phyloP scores from a whole-genome alignment of 2,888 invertebrate genomes.

The Ommatoiulus sabulosus region DNA sequence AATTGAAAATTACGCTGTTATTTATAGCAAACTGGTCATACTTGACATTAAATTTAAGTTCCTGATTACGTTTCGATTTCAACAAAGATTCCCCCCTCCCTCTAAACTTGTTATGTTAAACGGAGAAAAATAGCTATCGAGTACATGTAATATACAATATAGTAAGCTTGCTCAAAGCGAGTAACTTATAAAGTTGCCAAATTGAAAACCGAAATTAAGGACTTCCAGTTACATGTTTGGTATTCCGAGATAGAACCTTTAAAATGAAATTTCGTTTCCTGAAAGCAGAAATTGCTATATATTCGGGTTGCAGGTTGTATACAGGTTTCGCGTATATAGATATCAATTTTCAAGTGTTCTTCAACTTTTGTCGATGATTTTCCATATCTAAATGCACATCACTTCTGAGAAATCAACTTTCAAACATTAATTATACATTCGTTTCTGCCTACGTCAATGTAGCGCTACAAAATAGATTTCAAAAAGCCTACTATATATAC shows the following conservation, averaged over 20 bases:
- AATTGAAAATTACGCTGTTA: neutral
- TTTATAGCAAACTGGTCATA: neutral
- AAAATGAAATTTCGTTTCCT: slow-evolving; percentile 30
- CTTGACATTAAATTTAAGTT: neutral
- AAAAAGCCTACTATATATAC: neutral
- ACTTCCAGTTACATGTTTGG: neutral
- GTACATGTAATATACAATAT: neutral
- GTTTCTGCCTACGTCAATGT: slow-evolving; percentile 45
- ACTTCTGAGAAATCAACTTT: slow-evolving; percentile 46
- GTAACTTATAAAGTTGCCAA: neutral
- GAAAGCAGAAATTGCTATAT: slow-evolving; percentile 34
- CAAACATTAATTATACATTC: slow-evolving; percentile 32
- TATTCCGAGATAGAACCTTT: slow-evolving; percentile 15
- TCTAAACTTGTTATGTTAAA: too few species aligned
- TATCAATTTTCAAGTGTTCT: slow-evolving; percentile 39
- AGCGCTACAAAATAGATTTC: neutral
- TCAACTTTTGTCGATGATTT: slow-evolving; percentile 32
- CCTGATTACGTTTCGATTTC: neutral
- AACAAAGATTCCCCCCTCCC: neutral
- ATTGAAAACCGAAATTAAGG: slow-evolving; percentile 25
- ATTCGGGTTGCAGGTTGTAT: neutral
- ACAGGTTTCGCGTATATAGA: neutral
- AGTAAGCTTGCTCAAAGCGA: neutral
- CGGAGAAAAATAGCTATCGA: neutral
- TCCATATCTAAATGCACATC: slow-evolving; percentile 46